Evolutionary conservation across 2,113 vertebrate species (phyloP).

Genomic region (Glaucidium brasilianum): DNA sequence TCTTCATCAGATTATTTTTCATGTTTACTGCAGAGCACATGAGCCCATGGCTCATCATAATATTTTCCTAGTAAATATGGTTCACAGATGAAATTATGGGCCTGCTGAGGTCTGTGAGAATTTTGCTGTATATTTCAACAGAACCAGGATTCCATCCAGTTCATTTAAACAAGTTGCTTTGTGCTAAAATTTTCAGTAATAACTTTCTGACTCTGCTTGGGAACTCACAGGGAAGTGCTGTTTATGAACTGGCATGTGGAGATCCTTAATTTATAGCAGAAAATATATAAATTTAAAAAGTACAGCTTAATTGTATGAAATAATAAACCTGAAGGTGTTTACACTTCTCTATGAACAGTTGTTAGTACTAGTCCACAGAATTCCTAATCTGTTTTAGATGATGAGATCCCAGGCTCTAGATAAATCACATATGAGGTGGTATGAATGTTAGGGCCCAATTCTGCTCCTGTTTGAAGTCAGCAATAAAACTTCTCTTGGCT

Average conservation of each 20-base stretch:
- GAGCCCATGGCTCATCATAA: not conserved
- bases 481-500: conserved; percentile 35
- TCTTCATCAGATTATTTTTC: not conserved
- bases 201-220: not conserved
- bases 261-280: not conserved
- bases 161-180: not conserved
- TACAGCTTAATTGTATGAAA: not conserved
- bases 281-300: not conserved
- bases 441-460: not conserved
- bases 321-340: conserved; percentile 6
- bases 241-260: not conserved
- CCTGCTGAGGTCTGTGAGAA: not conserved
- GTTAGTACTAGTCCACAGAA: not conserved
- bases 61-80: conserved; percentile 4
- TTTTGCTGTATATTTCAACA: not conserved
- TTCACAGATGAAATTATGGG: conserved; percentile 14
- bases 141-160: not conserved
- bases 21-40: not conserved
- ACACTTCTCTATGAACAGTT: not conserved
- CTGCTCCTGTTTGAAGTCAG: conserved; percentile 55
- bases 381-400: conserved; percentile 23
- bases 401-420: not conserved
- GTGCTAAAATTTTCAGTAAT: not conserved
- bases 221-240: not conserved
- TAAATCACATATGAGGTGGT: conserved; percentile 27